Base-by-base conservation (phyloP, 2,888 invertebrate species). In the Rotaria sp. region DNA sequence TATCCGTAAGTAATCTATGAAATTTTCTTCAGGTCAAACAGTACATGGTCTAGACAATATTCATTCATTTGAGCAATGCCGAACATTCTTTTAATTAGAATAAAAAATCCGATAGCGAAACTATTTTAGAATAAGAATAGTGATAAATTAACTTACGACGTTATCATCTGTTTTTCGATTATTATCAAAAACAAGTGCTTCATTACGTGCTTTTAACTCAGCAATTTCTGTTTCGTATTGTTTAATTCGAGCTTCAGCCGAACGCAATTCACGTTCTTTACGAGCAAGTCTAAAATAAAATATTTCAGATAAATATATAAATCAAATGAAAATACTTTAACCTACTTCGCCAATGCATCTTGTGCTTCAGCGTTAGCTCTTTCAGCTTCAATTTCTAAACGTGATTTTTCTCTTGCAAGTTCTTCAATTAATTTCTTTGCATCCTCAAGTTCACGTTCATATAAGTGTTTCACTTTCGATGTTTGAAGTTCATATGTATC, bases 401-500 rank as follows among this genome's bases (percentile, higher is more conserved):
- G 95, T 1, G 96, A 96, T 91, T 96, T 95, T 90, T 97, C 97
- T 85, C 94, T 94, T 26, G 96, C 94, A 3, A 95, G 95, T 88
- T 96, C 96, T 90, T 98, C 98, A 89, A 98, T 92, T 75, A 96
- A 92, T 90, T 95, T 95, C 88, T 97, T 93, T 38, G 97, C 95
- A 90, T 97, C 97, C 84, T 94, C 93, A 87, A 98, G 92, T 92
- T 98, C 97, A 91, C 94, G 94, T 91, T 97, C 97, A 90, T 96
- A 98, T 93, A 96, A 94, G 85, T 94, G 94, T 92, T 96, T 96
- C 89, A 97, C 94, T 90, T 94, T 80, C 35, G 80, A 80, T 45
- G 80, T 45, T n/a, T 80, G 45, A n/a, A 41, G 15, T 80, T 80
- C 80, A 45, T 80, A 41, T 45, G 80, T 45, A n/a, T 80, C 80